Evolutionary conservation across 2,113 vertebrate genomes (phyloP).

Genomic region (Rynchops niger): DNA sequence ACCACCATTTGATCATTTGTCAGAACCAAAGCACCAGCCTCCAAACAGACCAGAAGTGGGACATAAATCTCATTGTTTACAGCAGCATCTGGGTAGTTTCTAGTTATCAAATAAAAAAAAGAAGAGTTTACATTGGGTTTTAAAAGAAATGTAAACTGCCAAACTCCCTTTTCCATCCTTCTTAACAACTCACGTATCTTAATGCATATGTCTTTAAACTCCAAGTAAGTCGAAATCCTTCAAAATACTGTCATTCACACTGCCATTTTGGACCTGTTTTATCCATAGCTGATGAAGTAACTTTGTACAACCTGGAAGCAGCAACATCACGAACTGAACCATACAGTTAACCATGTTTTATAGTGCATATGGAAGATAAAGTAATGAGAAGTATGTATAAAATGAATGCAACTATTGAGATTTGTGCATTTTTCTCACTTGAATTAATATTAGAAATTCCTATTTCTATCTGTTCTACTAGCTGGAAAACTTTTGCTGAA

Average conservation of each 20-base stretch:
- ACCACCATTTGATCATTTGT: background rate
- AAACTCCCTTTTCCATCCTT: background rate
- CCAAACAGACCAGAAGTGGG: background rate
- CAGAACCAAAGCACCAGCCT: background rate
- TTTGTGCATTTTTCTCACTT: background rate
- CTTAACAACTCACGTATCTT: background rate
- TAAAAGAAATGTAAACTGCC: background rate
- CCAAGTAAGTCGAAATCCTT: background rate
- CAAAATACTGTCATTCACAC: background rate
- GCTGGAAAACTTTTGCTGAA: background rate
- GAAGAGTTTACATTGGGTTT: background rate
- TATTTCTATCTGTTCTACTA: background rate
- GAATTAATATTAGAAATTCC: background rate
- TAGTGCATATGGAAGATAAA: background rate
- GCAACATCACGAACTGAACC: background rate
- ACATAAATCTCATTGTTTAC: background rate
- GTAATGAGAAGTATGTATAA: background rate
- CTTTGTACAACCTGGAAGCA: background rate
- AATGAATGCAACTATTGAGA: background rate
- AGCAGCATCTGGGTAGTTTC: background rate
- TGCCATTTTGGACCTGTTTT: background rate
- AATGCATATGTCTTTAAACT: background rate
- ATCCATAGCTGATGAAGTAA: background rate
- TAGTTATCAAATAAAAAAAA: background rate
- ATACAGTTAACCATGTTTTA: background rate